Evolutionary conservation across 92 coral and sea anemone genomes (phyloP).

Genomic region (Plumapathes pennacea): DNA sequence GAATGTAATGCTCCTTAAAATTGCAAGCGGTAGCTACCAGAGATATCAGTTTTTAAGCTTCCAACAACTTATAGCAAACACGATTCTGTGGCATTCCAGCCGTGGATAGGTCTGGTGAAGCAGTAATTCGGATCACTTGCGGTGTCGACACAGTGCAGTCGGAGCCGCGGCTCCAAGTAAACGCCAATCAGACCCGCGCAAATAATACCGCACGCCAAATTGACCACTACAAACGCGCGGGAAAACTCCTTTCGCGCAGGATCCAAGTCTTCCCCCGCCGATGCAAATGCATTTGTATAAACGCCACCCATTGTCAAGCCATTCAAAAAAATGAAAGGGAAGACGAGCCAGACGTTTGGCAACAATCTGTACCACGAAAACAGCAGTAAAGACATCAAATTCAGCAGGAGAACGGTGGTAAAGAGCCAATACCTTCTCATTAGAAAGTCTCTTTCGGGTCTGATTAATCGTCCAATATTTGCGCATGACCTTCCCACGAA

Average conservation of each 20-base stretch:
- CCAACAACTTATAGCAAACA: no score
- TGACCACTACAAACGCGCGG: slow-evolving; percentile 6
- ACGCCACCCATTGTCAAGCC: neutral
- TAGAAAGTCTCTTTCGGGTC: neutral
- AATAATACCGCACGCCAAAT: slow-evolving; percentile 1
- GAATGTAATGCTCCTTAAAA: no score
- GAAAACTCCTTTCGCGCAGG: slow-evolving; percentile 2
- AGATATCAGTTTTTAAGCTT: no score
- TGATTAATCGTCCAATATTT: neutral
- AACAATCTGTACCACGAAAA: neutral
- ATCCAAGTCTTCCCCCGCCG: slow-evolving; percentile 1
- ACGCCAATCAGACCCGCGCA: neutral
- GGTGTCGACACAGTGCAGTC: neutral
- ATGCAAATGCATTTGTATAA: slow-evolving; percentile 1
- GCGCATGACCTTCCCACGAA: neutral
- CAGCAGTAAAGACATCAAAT: neutral
- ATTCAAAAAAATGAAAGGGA: neutral
- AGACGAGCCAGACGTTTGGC: neutral
- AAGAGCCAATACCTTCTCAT: neutral
- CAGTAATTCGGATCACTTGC: neutral
- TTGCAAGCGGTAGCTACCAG: no score
- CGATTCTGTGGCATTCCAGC: slow-evolving; percentile 2
- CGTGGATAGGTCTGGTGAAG: neutral
- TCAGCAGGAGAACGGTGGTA: neutral
- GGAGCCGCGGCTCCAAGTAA: neutral